Percentiles rank a stretch among this genome's conserved stretches.
Evolutionary conservation across 2,888 invertebrate genomes (phyloP).

Genomic region (Anodontia alba): DNA sequence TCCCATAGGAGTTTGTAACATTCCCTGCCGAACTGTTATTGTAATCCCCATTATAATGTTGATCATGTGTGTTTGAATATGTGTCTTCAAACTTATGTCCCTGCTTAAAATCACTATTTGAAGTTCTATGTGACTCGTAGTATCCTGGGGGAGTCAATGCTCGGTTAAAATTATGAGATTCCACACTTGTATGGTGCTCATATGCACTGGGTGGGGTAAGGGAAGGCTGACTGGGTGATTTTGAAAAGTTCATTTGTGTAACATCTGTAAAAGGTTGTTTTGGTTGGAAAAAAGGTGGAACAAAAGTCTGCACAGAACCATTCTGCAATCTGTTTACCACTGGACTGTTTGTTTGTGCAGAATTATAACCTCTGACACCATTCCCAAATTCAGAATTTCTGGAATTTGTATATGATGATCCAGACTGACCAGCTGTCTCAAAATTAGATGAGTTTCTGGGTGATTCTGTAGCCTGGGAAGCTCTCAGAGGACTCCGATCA

Average conservation of each 20-base stretch:
- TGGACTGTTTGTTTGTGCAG: background rate
- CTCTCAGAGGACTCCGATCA: conserved; percentile 2
- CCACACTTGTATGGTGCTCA: background rate
- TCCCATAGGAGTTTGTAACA: background rate
- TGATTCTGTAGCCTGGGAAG: background rate
- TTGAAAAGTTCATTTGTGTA: conserved; percentile 6
- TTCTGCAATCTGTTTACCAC: background rate
- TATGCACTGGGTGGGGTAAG: conserved; percentile 14
- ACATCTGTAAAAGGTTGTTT: conserved; percentile 2
- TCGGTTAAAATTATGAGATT: background rate
- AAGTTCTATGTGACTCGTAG: conserved; percentile 27
- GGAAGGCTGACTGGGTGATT: background rate
- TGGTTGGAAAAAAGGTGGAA: conserved; percentile 4
- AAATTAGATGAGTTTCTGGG: background rate
- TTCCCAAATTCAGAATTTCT: background rate
- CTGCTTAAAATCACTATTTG: background rate
- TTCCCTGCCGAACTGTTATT: background rate
- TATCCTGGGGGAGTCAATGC: conserved; percentile 38
- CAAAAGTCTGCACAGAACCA: background rate
- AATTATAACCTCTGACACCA: background rate
- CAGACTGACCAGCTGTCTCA: background rate
- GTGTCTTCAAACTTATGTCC: background rate
- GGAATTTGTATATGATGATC: background rate
- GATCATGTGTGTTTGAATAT: background rate
- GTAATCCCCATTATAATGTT: background rate